phyloP scores from a whole-genome alignment of 1,140 invertebrate species.

The Apis cerana region DNA sequence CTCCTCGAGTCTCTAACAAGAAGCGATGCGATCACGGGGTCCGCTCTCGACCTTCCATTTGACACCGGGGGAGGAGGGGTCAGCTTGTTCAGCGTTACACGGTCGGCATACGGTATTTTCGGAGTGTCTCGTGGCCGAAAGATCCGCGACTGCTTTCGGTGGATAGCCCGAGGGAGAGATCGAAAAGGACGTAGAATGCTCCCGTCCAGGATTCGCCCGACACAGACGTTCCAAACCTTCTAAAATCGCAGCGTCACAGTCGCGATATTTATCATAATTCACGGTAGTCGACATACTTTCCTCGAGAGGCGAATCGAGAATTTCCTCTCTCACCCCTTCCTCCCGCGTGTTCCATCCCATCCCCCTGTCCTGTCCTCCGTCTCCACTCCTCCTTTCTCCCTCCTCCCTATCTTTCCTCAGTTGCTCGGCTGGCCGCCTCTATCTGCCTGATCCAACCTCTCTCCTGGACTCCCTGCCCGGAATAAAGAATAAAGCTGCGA shows the following conservation, averaged over 20 bases:
- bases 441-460: conserved; percentile 60
- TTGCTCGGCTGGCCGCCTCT: conserved; percentile 32
- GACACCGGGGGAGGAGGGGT: conserved; percentile 38
- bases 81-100: conserved; percentile 29
- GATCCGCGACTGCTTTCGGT: conserved; percentile 30
- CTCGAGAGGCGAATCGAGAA: conserved; percentile 26
- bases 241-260: conserved; percentile 65
- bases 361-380: background rate
- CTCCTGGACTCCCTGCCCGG: conserved; percentile 40
- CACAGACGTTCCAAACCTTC: background rate
- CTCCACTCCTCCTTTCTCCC: conserved; percentile 1
- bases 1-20: conserved; percentile 1
- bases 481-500: conserved; percentile 66
- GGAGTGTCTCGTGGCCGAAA: conserved; percentile 4
- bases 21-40: conserved; percentile 43
- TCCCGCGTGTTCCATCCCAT: background rate
- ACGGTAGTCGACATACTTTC: conserved; percentile 64
- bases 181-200: conserved; percentile 40
- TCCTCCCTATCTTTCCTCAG: conserved; percentile 6
- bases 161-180: conserved; percentile 34
- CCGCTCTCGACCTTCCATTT: conserved; percentile 41
- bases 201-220: background rate
- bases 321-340: background rate
- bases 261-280: conserved; percentile 74
- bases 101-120: conserved; percentile 40